These are phyloP conservation scores for Limnephilus lunatus DNA, from an alignment of 2,888 invertebrate genomes.

Conservation along the genomic window DNA sequence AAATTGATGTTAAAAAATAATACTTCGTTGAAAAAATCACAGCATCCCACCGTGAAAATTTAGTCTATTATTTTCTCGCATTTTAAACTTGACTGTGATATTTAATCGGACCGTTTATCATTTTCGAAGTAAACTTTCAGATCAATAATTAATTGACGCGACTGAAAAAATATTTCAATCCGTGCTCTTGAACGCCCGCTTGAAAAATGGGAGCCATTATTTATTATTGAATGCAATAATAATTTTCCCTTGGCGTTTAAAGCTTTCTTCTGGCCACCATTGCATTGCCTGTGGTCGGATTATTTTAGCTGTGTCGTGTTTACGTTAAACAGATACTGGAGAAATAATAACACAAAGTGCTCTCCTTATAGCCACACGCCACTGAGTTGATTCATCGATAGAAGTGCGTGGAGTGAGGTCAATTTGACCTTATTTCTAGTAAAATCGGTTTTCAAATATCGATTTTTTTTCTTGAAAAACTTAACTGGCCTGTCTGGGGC, in stretches of 20 bases:
- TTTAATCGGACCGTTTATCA: background rate
- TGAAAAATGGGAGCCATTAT: background rate
- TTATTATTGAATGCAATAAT: background rate
- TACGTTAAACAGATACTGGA: constrained; percentile 8
- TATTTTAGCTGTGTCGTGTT: constrained; percentile 11
- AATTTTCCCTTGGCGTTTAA: background rate
- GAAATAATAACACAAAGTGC: background rate
- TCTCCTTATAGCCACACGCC: background rate
- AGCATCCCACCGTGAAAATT: background rate
- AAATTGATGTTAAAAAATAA: background rate
- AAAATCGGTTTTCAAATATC: no score
- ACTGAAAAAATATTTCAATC: background rate
- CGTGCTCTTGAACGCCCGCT: background rate
- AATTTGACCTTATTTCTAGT: background rate
- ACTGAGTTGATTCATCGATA: background rate
- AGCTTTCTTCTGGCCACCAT: background rate
- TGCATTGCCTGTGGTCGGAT: background rate
- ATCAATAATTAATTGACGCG: background rate
- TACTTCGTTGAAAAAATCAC: background rate
- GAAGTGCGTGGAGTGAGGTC: background rate
- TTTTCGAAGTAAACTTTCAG: background rate
- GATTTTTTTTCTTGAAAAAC: no score
- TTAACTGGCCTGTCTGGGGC: no score
- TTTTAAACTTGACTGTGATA: background rate
- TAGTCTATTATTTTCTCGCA: background rate